phyloP scores from a whole-genome alignment of 2,113 vertebrate species.

The Brevimyrus niger region DNA sequence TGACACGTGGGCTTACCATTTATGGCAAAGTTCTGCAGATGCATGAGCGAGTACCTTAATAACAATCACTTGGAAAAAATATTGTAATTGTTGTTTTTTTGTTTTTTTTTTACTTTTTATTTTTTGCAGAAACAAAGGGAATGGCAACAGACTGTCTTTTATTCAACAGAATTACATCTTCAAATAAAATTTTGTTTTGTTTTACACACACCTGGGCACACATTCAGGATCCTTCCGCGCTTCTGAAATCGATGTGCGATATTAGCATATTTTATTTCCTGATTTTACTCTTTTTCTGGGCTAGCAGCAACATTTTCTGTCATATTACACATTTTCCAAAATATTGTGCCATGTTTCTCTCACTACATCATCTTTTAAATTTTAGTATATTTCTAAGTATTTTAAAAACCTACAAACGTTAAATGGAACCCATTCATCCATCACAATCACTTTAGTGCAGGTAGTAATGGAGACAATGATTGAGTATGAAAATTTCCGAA shows the following conservation, averaged over 20 bases:
- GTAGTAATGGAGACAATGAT: not conserved
- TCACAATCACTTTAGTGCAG: not conserved
- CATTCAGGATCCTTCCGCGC: not conserved
- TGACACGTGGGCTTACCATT: not conserved
- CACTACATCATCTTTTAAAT: not conserved
- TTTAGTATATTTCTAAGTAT: not conserved
- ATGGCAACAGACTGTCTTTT: not conserved
- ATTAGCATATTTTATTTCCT: not conserved
- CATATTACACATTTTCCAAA: not conserved
- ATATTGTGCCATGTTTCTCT: not conserved
- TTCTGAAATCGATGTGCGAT: not conserved
- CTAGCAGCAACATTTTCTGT: not conserved
- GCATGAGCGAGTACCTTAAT: not conserved
- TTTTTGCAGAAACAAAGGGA: not conserved
- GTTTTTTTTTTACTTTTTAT: not conserved
- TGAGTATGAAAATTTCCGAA: not conserved
- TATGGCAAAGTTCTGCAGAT: not conserved
- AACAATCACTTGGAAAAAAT: slow-evolving; percentile 6
- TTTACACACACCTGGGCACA: not conserved
- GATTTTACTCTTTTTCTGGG: not conserved
- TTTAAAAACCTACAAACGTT: not conserved
- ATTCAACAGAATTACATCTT: not conserved
- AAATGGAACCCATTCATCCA: not conserved
- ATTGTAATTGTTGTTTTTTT: not conserved
- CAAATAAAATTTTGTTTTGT: not conserved